Conservation (phyloP, 2,888 invertebrate genomes). For the Microctonus hyperodae region DNA sequence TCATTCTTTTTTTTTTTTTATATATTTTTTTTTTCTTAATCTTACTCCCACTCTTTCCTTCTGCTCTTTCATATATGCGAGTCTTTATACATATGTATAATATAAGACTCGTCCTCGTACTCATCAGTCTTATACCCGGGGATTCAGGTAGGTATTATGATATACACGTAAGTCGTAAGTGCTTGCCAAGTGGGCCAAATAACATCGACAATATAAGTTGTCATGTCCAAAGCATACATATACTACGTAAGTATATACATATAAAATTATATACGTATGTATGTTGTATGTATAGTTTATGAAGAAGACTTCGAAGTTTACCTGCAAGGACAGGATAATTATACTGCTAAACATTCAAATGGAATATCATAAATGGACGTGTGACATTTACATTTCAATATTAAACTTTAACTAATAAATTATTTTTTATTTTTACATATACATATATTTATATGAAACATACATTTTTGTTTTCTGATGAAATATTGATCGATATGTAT, state of each 20-base stretch:
- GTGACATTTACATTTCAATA: conserved; percentile 1
- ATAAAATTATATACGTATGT: too few relatives aligned
- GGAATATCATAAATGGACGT: conserved; percentile 9
- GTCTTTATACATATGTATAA: too few relatives aligned
- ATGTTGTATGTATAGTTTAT: too few relatives aligned
- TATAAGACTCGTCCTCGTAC: conserved; percentile 13
- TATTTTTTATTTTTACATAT: neutral
- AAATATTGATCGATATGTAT: too few relatives aligned
- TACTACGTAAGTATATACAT: too few relatives aligned
- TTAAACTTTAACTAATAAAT: neutral
- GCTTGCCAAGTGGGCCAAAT: conserved; percentile 30
- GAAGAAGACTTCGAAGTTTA: conserved; percentile 19
- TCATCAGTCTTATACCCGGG: conserved; percentile 3
- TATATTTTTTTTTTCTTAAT: neutral
- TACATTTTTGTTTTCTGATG: too few relatives aligned
- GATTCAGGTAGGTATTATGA: conserved; percentile 30
- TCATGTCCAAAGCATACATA: neutral
- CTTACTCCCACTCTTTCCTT: neutral
- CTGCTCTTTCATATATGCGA: conserved; percentile 11
- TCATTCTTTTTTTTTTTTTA: neutral
- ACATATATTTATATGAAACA: too few relatives aligned
- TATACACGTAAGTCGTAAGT: conserved; percentile 26
- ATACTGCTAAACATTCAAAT: neutral
- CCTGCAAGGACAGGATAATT: conserved; percentile 16
- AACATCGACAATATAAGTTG: conserved; percentile 16